Evolutionary conservation across 2,888 invertebrate genomes (phyloP), one percentile per base, ranked within the genome.

Genomic region (Lymantria monacha): DNA sequence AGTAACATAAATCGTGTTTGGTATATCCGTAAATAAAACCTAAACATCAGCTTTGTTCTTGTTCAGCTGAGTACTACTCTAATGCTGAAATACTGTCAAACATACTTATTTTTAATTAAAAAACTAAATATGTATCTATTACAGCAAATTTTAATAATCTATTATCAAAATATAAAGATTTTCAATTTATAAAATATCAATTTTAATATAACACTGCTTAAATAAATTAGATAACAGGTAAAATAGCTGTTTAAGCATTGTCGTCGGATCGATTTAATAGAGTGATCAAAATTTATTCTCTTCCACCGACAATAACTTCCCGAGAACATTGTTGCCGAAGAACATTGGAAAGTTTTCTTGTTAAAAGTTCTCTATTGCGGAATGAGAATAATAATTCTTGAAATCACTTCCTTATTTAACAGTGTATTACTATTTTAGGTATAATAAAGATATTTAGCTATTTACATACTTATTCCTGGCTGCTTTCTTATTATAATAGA

Each of bases 291-390:
- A 84, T 83, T 79, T 85, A 87, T 85, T 83, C 82, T 63, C 74
- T 72, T 70, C 75, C 79, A 76, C 78, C 77, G 76, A 78, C 79
- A 83, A 80, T 84, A 87, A 84, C 79, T 87, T 78, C 62, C 63
- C 69, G 59, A 68, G 78, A 85, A 86, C 84, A 83, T 79, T 84
- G 86, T 87, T 79, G 81, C 83, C 81, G 78, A 72, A 71, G 83
- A 82, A 84, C 81, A 83, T 79, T 80, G 81, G 63, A 79, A 89
- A 90, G 83, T 90, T 90, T 89, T 89, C 90, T 90, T 90, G 89
- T 90, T 90, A 90, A 88, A 90, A 90, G 82, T 90, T 90, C 79
- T 79, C 81, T 84, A 87, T 85, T 83, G 85, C 83, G 81, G 81
- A 88, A 86, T 86, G 86, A 81, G 87, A 85, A 87, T 88, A 85